Percentiles rank a stretch among this genome's conserved stretches.
Evolutionary conservation across 2,888 invertebrate species (phyloP).

Genomic region (Drosophila fungiperda): DNA sequence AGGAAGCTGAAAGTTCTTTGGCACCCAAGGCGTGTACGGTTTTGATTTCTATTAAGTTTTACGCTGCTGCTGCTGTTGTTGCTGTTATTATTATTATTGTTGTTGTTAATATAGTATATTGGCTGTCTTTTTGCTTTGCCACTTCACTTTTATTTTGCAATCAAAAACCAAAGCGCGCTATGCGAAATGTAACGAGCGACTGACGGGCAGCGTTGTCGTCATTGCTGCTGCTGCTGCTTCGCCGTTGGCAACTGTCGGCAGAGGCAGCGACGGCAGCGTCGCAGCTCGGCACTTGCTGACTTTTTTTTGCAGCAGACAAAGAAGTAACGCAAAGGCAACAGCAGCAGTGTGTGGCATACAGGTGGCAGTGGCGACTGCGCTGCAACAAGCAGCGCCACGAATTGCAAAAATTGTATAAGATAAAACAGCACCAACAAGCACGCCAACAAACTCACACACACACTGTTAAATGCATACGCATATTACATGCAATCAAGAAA

Average conservation of each 20-base stretch:
- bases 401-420: constrained; percentile 34
- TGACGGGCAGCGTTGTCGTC: constrained; percentile 46
- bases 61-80: constrained; percentile 1
- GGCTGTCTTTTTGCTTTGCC: constrained; percentile 15
- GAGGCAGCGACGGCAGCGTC: constrained; percentile 18
- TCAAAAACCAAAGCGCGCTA: constrained; percentile 57
- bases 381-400: constrained; percentile 38
- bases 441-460: not conserved
- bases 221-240: constrained; percentile 9
- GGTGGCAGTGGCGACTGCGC: constrained; percentile 45
- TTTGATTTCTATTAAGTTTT: constrained; percentile 47
- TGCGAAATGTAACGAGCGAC: constrained; percentile 61
- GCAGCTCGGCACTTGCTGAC: constrained; percentile 3
- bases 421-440: constrained; percentile 7
- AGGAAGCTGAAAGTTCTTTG: constrained; percentile 51
- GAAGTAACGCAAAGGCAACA: constrained; percentile 40
- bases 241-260: constrained; percentile 21
- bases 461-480: constrained; percentile 29
- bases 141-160: constrained; percentile 55
- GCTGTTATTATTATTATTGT: constrained; percentile 2
- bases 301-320: constrained; percentile 36
- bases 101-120: constrained; percentile 11
- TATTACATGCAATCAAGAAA: constrained; percentile 54
- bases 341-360: constrained; percentile 25
- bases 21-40: constrained; percentile 33